A percentile compares a stretch with the other conserved stretches of the same genome.
These are phyloP conservation scores for Argyrosomus japonicus DNA, from an alignment of 2,113 vertebrate species.

Conservation along the genomic window DNA sequence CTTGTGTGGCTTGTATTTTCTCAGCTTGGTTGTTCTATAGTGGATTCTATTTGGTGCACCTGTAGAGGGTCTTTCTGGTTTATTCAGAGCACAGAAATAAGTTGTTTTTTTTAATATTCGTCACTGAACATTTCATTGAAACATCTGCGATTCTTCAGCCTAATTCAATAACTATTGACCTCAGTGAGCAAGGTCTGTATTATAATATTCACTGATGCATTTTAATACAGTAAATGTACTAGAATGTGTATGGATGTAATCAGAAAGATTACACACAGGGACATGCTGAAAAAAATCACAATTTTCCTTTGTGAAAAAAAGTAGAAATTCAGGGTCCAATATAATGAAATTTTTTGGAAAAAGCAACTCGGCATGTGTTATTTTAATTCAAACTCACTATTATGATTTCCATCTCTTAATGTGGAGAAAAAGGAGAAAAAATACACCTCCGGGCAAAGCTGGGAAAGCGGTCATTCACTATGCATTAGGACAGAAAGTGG, in stretches of 20 bases:
- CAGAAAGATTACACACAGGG: background rate
- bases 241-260: background rate
- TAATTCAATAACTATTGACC: conserved; percentile 27
- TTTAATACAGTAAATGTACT: conserved; percentile 9
- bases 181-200: background rate
- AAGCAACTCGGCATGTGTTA: conserved; percentile 1
- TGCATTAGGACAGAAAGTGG: conserved; percentile 13
- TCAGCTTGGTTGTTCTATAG: conserved; percentile 28
- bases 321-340: background rate
- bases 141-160: conserved; percentile 10
- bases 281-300: background rate
- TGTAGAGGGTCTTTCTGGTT: conserved; percentile 27
- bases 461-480: background rate
- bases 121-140: conserved; percentile 11
- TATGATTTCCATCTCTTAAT: conserved; percentile 13
- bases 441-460: conserved; percentile 1
- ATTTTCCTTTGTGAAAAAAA: background rate
- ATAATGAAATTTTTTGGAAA: conserved; percentile 3
- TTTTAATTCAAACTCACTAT: background rate
- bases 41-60: conserved; percentile 28
- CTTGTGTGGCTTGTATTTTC: conserved; percentile 61
- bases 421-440: conserved; percentile 5
- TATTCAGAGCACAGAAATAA: conserved; percentile 21
- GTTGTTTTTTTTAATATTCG: background rate
- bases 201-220: background rate